Percentiles rank a stretch among this genome's conserved stretches.
Evolutionary conservation across 2,888 invertebrate species (phyloP).

Genomic region (Leptopilina syphax): DNA sequence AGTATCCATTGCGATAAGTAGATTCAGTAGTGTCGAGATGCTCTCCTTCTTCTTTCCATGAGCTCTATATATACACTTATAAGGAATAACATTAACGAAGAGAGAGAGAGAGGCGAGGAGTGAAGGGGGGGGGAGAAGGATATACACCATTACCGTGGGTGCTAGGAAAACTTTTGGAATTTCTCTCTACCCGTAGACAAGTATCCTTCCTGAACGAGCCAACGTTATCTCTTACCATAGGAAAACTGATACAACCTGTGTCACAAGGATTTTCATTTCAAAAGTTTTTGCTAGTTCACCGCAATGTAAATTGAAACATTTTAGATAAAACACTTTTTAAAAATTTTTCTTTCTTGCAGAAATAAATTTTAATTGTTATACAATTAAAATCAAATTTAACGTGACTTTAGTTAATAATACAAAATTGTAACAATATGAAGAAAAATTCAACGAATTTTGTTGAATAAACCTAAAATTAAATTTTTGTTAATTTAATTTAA

Average conservation of each 20-base stretch:
- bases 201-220: conserved; percentile 44
- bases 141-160: conserved; percentile 50
- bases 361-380: no score
- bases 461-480: no score
- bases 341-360: no score
- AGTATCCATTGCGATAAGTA: conserved; percentile 38
- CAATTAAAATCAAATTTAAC: no score
- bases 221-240: conserved; percentile 29
- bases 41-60: conserved; percentile 8
- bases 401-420: no score
- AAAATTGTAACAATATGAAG: no score
- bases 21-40: conserved; percentile 16
- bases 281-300: conserved; percentile 3
- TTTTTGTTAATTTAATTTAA: no score
- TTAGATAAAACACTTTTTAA: no score
- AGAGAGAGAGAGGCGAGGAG: neutral
- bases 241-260: conserved; percentile 3
- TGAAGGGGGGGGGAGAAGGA: conserved; percentile 22
- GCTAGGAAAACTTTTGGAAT: conserved; percentile 49
- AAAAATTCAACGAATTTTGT: no score
- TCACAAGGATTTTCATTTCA: conserved; percentile 8
- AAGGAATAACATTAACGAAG: conserved; percentile 48
- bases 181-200: conserved; percentile 35
- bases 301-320: neutral
- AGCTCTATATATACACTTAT: neutral